phyloP scores from a whole-genome alignment of 2,888 invertebrate genomes.

The Aethes cnicana region DNA sequence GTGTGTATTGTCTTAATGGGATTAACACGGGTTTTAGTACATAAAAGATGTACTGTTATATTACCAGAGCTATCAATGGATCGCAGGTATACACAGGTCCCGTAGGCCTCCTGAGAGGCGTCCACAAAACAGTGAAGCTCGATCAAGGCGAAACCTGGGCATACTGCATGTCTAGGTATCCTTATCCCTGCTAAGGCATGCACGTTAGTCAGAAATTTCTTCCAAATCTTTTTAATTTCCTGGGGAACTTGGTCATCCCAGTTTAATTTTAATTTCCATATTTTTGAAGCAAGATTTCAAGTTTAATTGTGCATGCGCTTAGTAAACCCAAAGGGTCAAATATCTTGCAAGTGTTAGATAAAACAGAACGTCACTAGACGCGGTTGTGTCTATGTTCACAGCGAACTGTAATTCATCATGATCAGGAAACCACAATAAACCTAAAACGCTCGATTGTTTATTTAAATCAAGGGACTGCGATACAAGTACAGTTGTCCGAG shows the following conservation, averaged over 20 bases:
- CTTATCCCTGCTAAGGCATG: not conserved
- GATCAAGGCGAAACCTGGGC: not conserved
- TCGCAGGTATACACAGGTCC: slow-evolving; percentile 30
- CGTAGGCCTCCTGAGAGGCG: slow-evolving; percentile 28
- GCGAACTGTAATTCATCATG: not conserved
- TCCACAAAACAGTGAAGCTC: slow-evolving; percentile 33
- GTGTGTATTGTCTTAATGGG: slow-evolving; percentile 35
- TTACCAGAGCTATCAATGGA: slow-evolving; percentile 4
- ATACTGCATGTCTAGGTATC: not conserved
- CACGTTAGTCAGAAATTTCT: not conserved
- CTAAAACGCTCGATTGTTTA: slow-evolving; percentile 22
- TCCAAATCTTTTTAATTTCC: slow-evolving; percentile 10
- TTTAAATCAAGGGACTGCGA: not conserved
- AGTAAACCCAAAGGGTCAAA: slow-evolving; percentile 39
- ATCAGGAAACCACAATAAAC: slow-evolving; percentile 22
- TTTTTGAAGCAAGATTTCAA: slow-evolving; percentile 32
- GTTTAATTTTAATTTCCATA: slow-evolving; percentile 24
- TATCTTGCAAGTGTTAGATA: too few species aligned
- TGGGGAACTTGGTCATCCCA: slow-evolving; percentile 31
- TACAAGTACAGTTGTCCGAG: not conserved
- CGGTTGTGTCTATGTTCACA: not conserved
- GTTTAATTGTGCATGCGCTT: slow-evolving; percentile 25
- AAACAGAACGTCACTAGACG: too few species aligned
- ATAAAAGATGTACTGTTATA: slow-evolving; percentile 23
- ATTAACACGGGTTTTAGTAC: slow-evolving; percentile 34